These are phyloP conservation scores for Parnassius mnemosyne DNA, from an alignment of 2,888 invertebrate genomes.

Conservation along the genomic window DNA sequence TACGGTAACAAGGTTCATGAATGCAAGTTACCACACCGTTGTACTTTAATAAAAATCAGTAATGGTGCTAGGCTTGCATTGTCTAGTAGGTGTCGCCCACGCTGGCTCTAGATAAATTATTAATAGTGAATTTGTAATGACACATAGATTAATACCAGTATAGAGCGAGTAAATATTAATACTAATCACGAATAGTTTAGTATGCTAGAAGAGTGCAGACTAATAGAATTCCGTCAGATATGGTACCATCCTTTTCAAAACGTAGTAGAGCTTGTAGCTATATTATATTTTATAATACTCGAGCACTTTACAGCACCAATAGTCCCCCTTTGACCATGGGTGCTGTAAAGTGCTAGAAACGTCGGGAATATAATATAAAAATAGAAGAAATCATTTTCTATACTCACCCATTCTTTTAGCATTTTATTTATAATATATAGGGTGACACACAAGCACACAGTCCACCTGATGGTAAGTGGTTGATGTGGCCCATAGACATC, in stretches of 20 bases:
- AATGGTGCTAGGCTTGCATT: conserved; percentile 66
- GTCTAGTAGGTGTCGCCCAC: conserved; percentile 52
- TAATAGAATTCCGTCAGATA: too few relatives aligned
- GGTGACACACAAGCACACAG: too few relatives aligned
- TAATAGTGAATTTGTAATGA: conserved; percentile 77
- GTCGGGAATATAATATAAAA: too few relatives aligned
- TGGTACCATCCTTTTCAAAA: too few relatives aligned
- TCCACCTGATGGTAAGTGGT: too few relatives aligned
- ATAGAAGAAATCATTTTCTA: neutral
- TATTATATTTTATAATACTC: neutral
- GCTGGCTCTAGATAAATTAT: conserved; percentile 76
- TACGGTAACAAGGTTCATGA: conserved; percentile 31
- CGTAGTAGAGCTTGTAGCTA: too few relatives aligned
- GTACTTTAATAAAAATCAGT: conserved; percentile 58
- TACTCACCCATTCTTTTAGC: neutral
- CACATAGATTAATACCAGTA: conserved; percentile 44
- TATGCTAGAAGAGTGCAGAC: too few relatives aligned
- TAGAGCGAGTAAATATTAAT: conserved; percentile 7
- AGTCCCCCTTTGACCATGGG: too few relatives aligned
- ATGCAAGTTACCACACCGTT: conserved; percentile 44
- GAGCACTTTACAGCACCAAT: too few relatives aligned
- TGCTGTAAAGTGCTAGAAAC: too few relatives aligned
- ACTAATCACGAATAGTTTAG: neutral
- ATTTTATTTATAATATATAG: too few relatives aligned
- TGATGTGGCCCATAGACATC: too few relatives aligned